Conservation (phyloP, 2,797 vertebrate genomes). For the Percopsis omiscomaycus region DNA sequence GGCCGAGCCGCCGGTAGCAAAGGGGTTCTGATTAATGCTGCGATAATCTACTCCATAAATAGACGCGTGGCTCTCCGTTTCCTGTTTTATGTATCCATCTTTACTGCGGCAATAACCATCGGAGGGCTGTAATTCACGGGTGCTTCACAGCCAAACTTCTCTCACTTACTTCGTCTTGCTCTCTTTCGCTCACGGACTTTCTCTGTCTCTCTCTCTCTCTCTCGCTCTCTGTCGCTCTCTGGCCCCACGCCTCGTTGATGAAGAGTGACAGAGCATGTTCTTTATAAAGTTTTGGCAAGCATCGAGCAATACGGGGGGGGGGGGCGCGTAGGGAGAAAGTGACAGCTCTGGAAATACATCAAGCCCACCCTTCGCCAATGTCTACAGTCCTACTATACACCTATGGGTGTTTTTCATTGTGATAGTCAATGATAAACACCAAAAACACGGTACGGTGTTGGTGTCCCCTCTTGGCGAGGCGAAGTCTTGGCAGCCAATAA, state of each 20-base stretch:
- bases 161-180: slow-evolving; percentile 54
- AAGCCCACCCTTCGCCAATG: slow-evolving; percentile 41
- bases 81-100: slow-evolving; percentile 79
- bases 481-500: slow-evolving; percentile 61
- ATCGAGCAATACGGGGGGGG: slow-evolving; percentile 39
- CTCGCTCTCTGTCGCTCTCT: slow-evolving; percentile 6
- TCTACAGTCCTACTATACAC: slow-evolving; percentile 39
- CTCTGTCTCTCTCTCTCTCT: slow-evolving; percentile 21
- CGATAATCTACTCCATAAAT: slow-evolving; percentile 80
- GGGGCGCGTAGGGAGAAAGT: slow-evolving; percentile 26
- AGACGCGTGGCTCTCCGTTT: slow-evolving; percentile 75
- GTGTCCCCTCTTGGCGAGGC: slow-evolving; percentile 39
- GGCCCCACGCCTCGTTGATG: slow-evolving; percentile 57
- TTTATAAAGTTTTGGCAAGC: slow-evolving; percentile 60
- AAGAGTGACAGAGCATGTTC: slow-evolving; percentile 63
- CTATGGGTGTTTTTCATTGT: slow-evolving; percentile 43
- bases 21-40: slow-evolving; percentile 72
- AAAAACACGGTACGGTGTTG: slow-evolving; percentile 45
- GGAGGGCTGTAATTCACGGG: slow-evolving; percentile 73
- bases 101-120: slow-evolving; percentile 78
- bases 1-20: slow-evolving; percentile 23
- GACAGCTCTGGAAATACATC: slow-evolving; percentile 55
- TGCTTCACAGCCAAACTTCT: slow-evolving; percentile 65
- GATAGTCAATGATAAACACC: slow-evolving; percentile 52
- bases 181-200: slow-evolving; percentile 54